Evolutionary conservation across 2,113 vertebrate genomes (phyloP).

Genomic region (Odontesthes bonariensis): DNA sequence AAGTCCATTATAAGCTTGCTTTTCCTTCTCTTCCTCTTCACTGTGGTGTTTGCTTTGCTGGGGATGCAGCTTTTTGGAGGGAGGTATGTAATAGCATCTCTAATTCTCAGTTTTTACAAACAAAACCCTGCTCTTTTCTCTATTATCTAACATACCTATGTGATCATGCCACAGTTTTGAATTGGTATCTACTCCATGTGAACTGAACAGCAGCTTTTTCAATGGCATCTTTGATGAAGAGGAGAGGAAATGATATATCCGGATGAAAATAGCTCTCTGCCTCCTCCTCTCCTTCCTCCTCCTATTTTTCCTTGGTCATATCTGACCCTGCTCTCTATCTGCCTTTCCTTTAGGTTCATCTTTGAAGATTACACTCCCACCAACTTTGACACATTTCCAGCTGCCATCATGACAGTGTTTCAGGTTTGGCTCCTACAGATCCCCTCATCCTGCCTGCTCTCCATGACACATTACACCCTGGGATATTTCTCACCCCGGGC

Average conservation of each 20-base stretch:
- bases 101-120: background rate
- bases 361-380: constrained; percentile 88
- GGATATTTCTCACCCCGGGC: constrained; percentile 79
- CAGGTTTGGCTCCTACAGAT: constrained; percentile 80
- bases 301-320: constrained; percentile 57
- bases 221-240: constrained; percentile 46
- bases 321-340: constrained; percentile 68
- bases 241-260: constrained; percentile 50
- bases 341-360: constrained; percentile 81
- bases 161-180: constrained; percentile 13
- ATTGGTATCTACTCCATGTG: background rate
- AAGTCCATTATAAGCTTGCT: constrained; percentile 87
- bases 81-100: constrained; percentile 64
- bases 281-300: constrained; percentile 53
- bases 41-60: constrained; percentile 84
- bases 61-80: constrained; percentile 87
- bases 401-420: constrained; percentile 87
- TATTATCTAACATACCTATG: background rate
- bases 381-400: constrained; percentile 88
- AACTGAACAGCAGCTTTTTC: constrained; percentile 40
- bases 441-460: constrained; percentile 64
- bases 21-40: constrained; percentile 86
- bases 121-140: background rate
- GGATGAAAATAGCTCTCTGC: constrained; percentile 69
- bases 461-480: constrained; percentile 78